Base-by-base conservation (phyloP, 2,113 vertebrate species). In the Bagarius yarrelli region DNA sequence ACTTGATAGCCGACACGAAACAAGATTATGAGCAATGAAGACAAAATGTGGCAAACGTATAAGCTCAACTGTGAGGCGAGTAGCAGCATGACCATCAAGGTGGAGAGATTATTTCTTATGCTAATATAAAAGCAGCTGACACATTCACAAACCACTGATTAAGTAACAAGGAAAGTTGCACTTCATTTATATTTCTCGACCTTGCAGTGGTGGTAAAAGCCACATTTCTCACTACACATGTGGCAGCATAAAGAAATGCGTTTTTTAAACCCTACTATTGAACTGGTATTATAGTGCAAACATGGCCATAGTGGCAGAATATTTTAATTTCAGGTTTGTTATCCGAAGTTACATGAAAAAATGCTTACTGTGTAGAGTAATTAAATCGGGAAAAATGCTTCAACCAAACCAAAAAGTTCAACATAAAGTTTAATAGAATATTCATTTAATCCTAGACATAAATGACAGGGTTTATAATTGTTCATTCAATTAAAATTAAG, bases 1-100 rank as follows among this genome's bases (percentile, higher is more conserved):
- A 83, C 82, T 44, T 80, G 78, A 80, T 34, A 69, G 52, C 16
- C 23, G 14, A 25, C 56, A 44, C 16, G 13, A 77, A 61, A 70
- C 30, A 40, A 61, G 23, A 83, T 80, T 78, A 66, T 78, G 44
- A n/a, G 66, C 27, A 72, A 30, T 21, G 50, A 30, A 72, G 67
- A 44, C 44, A 72, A 32, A 53, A 21, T 57, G 66, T 50, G 23
- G 25, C 23, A 36, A 70, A 30, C 40, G 30, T 53, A 47, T 60
- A 9, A 50, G 47, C n/a, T 70, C n/a, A 60, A 71, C 32, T 8
- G 27, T 36, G 40, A 59, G 63, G 19, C 78, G 21, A 80, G 78
- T 57, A 47, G 2, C 66, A 59, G 66, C 78, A 80, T 11, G 66
- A 50, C n/a, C n/a, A 70, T 50, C 44, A 18, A 71, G 15, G 6